Conservation (phyloP, 1,140 invertebrate genomes). For the Drosophila malerkotliana region DNA sequence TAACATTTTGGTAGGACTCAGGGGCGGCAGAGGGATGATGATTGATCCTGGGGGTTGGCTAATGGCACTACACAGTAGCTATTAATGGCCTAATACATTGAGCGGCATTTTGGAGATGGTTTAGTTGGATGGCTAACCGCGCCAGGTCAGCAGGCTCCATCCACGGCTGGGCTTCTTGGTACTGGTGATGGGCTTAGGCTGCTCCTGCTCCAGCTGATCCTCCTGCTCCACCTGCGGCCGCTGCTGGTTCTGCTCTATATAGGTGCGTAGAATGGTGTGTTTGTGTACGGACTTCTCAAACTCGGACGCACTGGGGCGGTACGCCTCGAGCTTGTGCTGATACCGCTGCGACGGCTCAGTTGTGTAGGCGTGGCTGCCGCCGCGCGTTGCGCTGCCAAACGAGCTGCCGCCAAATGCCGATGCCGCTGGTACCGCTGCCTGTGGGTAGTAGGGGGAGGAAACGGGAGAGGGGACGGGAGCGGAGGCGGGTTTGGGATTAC, state of each 20-base stretch:
- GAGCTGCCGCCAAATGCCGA: slow-evolving; percentile 50
- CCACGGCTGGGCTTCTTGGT: slow-evolving; percentile 66
- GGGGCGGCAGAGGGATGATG: slow-evolving; percentile 14
- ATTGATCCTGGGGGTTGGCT: slow-evolving; percentile 40
- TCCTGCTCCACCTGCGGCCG: slow-evolving; percentile 20
- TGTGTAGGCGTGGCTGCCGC: slow-evolving; percentile 66
- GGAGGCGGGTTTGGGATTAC: slow-evolving; percentile 53
- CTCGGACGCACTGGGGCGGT: slow-evolving; percentile 70
- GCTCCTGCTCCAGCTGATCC: slow-evolving; percentile 36
- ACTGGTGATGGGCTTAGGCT: slow-evolving; percentile 30
- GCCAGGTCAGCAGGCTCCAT: slow-evolving; percentile 79
- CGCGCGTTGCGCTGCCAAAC: slow-evolving; percentile 57
- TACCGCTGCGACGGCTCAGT: slow-evolving; percentile 51
- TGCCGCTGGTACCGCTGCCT: slow-evolving; percentile 54
- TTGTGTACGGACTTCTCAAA: slow-evolving; percentile 80
- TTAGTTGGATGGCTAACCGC: slow-evolving; percentile 48
- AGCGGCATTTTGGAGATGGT: slow-evolving; percentile 53
- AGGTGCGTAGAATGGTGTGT: slow-evolving; percentile 79
- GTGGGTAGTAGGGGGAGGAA: slow-evolving; percentile 51
- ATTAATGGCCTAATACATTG: slow-evolving; percentile 82
- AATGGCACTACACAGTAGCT: slow-evolving; percentile 82
- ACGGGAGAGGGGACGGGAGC: slow-evolving; percentile 39
- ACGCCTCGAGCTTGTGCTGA: slow-evolving; percentile 74
- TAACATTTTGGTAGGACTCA: slow-evolving; percentile 29
- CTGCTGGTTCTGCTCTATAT: slow-evolving; percentile 62